phyloP scores from a whole-genome alignment of 2,797 vertebrate genomes.

The Capromys pilorides region DNA sequence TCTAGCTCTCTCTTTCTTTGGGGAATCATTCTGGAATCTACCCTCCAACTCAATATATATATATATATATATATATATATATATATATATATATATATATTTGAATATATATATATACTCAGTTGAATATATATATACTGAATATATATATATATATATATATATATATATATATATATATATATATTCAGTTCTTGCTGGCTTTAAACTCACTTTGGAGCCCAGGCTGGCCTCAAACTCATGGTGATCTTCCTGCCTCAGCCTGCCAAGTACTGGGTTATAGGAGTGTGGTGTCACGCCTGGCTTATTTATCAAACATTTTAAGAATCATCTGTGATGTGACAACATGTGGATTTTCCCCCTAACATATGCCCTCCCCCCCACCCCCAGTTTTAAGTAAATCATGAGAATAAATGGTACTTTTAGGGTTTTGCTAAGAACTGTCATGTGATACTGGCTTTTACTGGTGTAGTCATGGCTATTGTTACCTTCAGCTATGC shows the following conservation, averaged over 20 bases:
- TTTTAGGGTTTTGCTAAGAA: background rate
- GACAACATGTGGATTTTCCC: background rate
- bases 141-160: no score
- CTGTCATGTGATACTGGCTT: background rate
- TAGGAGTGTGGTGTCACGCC: background rate
- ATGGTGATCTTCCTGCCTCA: background rate
- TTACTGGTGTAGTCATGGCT: no score
- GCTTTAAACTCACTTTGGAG: background rate
- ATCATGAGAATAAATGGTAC: background rate
- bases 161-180: no score
- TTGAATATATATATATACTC: no score
- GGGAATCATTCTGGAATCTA: no score
- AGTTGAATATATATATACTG: no score
- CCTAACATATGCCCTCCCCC: background rate
- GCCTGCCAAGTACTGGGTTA: background rate
- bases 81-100: no score
- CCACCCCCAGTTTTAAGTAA: background rate
- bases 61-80: no score
- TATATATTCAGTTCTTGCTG: background rate
- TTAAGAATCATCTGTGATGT: background rate
- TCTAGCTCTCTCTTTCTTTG: rapidly evolving
- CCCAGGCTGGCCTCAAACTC: background rate
- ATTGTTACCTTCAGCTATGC: background rate
- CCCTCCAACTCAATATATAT: no score
- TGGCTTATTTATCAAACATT: background rate